Conservation (phyloP, 1,140 invertebrate species). For the Drosophila repletoides region DNA sequence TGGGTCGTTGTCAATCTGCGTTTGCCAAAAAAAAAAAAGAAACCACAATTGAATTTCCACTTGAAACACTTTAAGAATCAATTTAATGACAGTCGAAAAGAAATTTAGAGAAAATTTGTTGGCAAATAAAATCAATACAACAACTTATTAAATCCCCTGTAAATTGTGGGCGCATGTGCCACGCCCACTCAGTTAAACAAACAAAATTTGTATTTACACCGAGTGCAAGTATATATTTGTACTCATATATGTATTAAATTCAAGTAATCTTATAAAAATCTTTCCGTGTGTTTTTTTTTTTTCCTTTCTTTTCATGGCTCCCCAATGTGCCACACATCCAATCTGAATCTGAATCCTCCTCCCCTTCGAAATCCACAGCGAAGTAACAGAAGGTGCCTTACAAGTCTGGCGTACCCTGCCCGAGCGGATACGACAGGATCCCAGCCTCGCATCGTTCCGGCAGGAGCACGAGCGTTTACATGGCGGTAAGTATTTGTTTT, state of each 20-base stretch:
- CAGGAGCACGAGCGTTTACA: slow-evolving; percentile 85
- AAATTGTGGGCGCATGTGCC: slow-evolving; percentile 22
- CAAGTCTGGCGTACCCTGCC: slow-evolving; percentile 86
- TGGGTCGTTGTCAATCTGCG: slow-evolving; percentile 39
- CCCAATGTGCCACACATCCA: slow-evolving; percentile 66
- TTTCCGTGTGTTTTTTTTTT: slow-evolving; percentile 40
- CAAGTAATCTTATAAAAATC: slow-evolving; percentile 72
- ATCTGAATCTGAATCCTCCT: not conserved
- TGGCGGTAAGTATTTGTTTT: slow-evolving; percentile 76
- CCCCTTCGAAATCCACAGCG: slow-evolving; percentile 70
- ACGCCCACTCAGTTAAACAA: slow-evolving; percentile 60
- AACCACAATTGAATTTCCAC: slow-evolving; percentile 54
- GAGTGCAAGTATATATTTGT: slow-evolving; percentile 1
- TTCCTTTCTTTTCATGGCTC: slow-evolving; percentile 54
- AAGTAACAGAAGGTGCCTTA: slow-evolving; percentile 86
- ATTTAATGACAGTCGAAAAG: slow-evolving; percentile 49
- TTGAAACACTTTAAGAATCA: slow-evolving; percentile 34
- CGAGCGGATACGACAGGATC: slow-evolving; percentile 86
- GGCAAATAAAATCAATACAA: slow-evolving; percentile 10
- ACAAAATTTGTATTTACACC: slow-evolving; percentile 49
- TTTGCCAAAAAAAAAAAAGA: too few species aligned
- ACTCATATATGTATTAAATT: slow-evolving; percentile 46
- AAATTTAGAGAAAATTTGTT: slow-evolving; percentile 17
- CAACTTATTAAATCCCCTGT: not conserved
- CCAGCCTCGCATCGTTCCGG: slow-evolving; percentile 85